Evolutionary conservation across 2,797 vertebrate species (phyloP).

Genomic region (Ceyx erithaca): DNA sequence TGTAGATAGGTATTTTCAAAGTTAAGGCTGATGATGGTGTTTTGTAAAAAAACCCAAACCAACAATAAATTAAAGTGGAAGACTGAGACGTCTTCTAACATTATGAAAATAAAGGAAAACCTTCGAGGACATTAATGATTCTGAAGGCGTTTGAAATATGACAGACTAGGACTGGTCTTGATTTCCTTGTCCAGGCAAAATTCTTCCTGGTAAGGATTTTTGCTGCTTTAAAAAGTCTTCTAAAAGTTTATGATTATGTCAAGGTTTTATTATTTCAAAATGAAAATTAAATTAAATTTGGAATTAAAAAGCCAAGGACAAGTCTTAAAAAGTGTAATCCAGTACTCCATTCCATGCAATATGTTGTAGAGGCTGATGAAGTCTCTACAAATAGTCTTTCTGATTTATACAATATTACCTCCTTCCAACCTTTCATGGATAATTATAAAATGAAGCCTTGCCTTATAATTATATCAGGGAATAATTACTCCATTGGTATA

Average conservation of each 20-base stretch:
- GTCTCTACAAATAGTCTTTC: background rate
- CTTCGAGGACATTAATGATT: background rate
- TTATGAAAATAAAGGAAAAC: conserved; percentile 20
- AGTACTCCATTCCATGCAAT: background rate
- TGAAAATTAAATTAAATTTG: background rate
- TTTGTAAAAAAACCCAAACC: background rate
- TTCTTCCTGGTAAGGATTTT: background rate
- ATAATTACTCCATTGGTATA: background rate
- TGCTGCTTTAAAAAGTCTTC: background rate
- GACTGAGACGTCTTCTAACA: background rate
- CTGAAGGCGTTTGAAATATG: background rate
- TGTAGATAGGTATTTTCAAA: background rate
- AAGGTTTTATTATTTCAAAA: background rate
- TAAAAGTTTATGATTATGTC: background rate
- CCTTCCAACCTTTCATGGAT: background rate
- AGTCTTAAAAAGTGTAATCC: background rate
- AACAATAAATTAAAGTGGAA: background rate
- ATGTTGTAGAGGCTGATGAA: background rate
- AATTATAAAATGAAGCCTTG: background rate
- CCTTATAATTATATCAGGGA: background rate
- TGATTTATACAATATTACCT: background rate
- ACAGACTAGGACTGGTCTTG: background rate
- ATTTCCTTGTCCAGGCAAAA: background rate
- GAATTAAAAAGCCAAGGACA: background rate
- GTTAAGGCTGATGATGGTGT: background rate